These are phyloP conservation scores for Conus betulinus DNA, from an alignment of 1,140 invertebrate genomes.

Conservation along the genomic window DNA sequence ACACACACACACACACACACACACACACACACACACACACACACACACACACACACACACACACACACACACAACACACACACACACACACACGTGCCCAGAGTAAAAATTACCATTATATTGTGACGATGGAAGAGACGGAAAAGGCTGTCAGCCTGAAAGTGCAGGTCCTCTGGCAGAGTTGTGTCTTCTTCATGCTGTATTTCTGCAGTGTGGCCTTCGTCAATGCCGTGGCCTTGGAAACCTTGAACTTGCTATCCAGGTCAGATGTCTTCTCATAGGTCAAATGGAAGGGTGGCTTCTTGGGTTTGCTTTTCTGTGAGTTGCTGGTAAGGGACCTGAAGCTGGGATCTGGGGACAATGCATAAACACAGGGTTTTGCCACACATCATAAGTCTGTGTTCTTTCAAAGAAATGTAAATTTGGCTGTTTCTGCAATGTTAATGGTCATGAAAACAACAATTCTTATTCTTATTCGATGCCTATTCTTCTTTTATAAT, in stretches of 20 bases:
- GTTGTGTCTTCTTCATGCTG: slow-evolving; percentile 74
- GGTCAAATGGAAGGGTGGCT: slow-evolving; percentile 59
- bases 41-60: too few relatives aligned
- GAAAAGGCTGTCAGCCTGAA: slow-evolving; percentile 73
- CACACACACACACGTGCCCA: too few relatives aligned
- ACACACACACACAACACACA: too few relatives aligned
- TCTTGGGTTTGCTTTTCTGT: slow-evolving; percentile 60
- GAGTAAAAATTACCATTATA: slow-evolving; percentile 59
- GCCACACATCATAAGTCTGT: too few relatives aligned
- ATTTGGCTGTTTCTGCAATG: too few relatives aligned
- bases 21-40: too few relatives aligned
- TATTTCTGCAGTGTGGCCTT: slow-evolving; percentile 74
- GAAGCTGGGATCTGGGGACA: slow-evolving; percentile 46
- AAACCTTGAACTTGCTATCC: slow-evolving; percentile 63
- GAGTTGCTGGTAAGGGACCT: slow-evolving; percentile 35
- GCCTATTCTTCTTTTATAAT: too few relatives aligned
- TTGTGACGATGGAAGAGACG: slow-evolving; percentile 67
- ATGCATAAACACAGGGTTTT: neutral
- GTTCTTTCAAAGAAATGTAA: too few relatives aligned
- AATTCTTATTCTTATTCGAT: too few relatives aligned
- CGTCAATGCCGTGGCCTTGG: slow-evolving; percentile 71
- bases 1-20: too few relatives aligned
- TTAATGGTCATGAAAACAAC: too few relatives aligned
- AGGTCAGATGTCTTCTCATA: slow-evolving; percentile 68
- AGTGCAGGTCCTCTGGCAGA: slow-evolving; percentile 76